Evolutionary conservation across 1,140 invertebrate species (phyloP).

Genomic region (Lanistes nyassanus): DNA sequence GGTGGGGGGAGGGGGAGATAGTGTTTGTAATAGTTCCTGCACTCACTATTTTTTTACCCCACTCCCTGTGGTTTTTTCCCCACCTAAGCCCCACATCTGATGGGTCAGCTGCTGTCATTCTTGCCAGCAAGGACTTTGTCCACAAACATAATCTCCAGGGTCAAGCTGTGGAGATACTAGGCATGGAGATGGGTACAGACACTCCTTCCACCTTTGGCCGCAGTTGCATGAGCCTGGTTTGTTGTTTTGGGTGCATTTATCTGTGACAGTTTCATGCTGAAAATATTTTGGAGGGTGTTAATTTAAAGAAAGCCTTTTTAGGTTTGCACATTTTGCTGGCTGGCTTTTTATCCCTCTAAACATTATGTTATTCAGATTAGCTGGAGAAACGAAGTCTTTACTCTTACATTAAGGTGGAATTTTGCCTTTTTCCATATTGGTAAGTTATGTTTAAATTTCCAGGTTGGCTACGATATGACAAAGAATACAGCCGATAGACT

Average conservation of each 20-base stretch:
- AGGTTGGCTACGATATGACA: constrained; percentile 97
- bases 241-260: not conserved
- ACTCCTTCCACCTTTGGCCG: constrained; percentile 86
- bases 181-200: constrained; percentile 96
- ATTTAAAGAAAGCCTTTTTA: no score
- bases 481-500: constrained; percentile 82
- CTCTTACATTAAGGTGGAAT: no score
- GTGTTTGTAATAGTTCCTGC: not conserved
- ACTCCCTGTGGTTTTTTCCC: not conserved
- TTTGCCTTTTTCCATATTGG: no score
- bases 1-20: no score
- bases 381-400: no score
- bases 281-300: no score
- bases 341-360: no score
- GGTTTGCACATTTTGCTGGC: no score
- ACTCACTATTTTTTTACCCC: not conserved
- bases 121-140: constrained; percentile 93
- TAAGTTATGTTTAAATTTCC: constrained; percentile 39
- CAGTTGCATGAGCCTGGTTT: constrained; percentile 87
- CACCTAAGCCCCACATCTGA: constrained; percentile 87
- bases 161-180: constrained; percentile 90
- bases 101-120: constrained; percentile 89
- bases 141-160: constrained; percentile 80
- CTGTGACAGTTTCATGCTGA: no score
- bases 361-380: no score